Percentiles rank a stretch among this genome's conserved stretches.
Evolutionary conservation across 1,140 invertebrate species (phyloP).

Genomic region (Listronotus oregonensis): DNA sequence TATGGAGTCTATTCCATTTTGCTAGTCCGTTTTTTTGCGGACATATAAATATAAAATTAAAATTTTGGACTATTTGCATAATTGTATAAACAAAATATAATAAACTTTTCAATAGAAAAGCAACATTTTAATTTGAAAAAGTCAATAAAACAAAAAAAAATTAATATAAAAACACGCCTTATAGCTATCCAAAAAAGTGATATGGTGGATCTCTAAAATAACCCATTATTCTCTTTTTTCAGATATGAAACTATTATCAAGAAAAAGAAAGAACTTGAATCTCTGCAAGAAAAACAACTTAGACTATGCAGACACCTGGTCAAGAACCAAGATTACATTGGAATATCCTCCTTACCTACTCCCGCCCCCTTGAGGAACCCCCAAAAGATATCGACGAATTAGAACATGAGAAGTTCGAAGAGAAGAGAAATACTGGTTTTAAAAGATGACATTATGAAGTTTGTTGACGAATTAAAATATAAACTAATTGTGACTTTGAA

Average conservation of each 20-base stretch:
- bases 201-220: too few relatives aligned
- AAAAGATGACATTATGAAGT: constrained; percentile 61
- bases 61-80: too few relatives aligned
- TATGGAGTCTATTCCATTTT: too few relatives aligned
- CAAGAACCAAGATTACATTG: constrained; percentile 55
- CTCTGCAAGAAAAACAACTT: constrained; percentile 34
- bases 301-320: constrained; percentile 55
- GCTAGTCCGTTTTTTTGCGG: too few relatives aligned
- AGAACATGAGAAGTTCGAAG: constrained; percentile 62
- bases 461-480: constrained; percentile 62
- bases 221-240: too few relatives aligned
- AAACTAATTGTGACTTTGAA: constrained; percentile 61
- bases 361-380: constrained; percentile 59
- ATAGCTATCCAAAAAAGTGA: too few relatives aligned
- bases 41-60: too few relatives aligned
- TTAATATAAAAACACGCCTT: too few relatives aligned
- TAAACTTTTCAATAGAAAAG: too few relatives aligned
- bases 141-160: too few relatives aligned
- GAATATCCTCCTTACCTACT: constrained; percentile 58
- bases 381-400: constrained; percentile 60
- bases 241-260: constrained; percentile 36
- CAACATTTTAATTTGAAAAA: too few relatives aligned
- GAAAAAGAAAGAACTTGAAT: constrained; percentile 30
- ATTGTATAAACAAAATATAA: too few relatives aligned
- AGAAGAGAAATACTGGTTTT: constrained; percentile 59